Conservation (phyloP, 2,113 vertebrate species). For the Archilochus colubris region DNA sequence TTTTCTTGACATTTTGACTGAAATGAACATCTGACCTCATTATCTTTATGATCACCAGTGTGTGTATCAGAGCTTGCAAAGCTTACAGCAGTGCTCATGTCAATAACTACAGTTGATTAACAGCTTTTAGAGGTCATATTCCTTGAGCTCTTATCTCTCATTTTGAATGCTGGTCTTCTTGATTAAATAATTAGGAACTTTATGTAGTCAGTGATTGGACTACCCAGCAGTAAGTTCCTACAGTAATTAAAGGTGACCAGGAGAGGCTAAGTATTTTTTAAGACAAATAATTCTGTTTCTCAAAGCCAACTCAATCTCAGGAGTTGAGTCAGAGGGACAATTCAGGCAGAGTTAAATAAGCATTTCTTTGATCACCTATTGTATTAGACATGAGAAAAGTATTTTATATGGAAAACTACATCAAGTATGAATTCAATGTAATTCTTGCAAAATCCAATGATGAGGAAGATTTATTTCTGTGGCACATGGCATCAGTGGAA, state of each 20-base stretch:
- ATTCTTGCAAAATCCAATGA: not conserved
- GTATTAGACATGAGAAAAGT: not conserved
- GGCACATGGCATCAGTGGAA: not conserved
- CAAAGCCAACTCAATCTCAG: not conserved
- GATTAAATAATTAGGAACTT: not conserved
- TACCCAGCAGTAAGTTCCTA: not conserved
- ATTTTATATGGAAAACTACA: not conserved
- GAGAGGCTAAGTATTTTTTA: not conserved
- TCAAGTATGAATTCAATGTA: not conserved
- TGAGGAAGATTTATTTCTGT: not conserved
- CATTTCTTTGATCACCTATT: not conserved
- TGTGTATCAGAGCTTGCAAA: not conserved
- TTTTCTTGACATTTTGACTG: slow-evolving; percentile 16
- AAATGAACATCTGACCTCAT: slow-evolving; percentile 9
- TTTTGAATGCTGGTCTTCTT: not conserved
- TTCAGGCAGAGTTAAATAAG: not conserved
- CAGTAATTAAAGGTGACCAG: not conserved
- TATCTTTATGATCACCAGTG: not conserved
- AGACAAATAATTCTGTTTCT: not conserved
- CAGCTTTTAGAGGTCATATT: slow-evolving; percentile 1
- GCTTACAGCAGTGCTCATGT: not conserved
- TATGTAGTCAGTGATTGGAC: not conserved
- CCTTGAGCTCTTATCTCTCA: not conserved
- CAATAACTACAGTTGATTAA: not conserved
- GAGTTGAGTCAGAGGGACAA: not conserved